Conservation (phyloP, 2,888 invertebrate species). For the Monoplex corrugatus region DNA sequence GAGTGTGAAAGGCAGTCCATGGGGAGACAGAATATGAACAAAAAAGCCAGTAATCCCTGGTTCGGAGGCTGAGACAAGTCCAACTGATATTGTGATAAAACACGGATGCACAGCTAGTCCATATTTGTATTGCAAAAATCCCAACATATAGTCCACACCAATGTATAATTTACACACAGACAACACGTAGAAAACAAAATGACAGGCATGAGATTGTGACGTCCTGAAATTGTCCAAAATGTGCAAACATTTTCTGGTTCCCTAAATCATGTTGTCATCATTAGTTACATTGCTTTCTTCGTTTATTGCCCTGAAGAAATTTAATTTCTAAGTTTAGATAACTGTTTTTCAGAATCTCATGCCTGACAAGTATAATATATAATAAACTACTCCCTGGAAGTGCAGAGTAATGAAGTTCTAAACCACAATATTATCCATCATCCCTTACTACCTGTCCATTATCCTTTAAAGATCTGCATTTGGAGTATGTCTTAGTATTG, state of each 20-base stretch:
- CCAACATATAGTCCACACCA: slow-evolving; percentile 3
- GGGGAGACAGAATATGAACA: not conserved
- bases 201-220: slow-evolving; percentile 34
- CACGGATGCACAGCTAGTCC: not conserved
- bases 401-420: not conserved
- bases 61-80: not conserved
- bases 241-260: too few relatives aligned
- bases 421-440: not conserved
- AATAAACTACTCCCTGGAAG: not conserved
- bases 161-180: slow-evolving; percentile 20
- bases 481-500: not conserved
- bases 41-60: not conserved
- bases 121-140: too few relatives aligned
- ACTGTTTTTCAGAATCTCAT: slow-evolving; percentile 15
- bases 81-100: not conserved
- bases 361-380: slow-evolving; percentile 1
- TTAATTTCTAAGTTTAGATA: not conserved
- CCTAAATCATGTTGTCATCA: too few relatives aligned
- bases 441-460: not conserved
- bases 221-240: not conserved
- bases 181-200: not conserved
- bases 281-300: not conserved
- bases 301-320: not conserved
- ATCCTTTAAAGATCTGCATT: not conserved
- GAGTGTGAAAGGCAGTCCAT: too few relatives aligned